Conservation (phyloP, 2,888 invertebrate species). For the Bugula neritina region DNA sequence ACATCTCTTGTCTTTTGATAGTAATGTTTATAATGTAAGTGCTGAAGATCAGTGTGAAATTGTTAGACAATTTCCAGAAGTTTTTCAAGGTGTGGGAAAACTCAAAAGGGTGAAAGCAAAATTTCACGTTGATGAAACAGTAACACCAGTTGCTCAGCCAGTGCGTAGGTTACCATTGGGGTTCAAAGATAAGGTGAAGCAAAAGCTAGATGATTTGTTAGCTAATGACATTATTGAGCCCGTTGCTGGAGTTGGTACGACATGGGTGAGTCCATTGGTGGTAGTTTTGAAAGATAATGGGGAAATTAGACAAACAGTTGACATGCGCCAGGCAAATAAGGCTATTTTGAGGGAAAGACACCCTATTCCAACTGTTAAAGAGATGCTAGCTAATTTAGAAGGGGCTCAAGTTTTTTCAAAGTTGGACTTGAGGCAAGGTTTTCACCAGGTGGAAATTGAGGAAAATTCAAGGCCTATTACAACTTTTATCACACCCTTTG, state of each 20-base stretch:
- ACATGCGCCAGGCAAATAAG: conserved; percentile 11
- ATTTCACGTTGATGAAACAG: neutral
- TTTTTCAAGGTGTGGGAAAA: conserved; percentile 1
- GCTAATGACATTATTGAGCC: neutral
- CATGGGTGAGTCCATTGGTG: neutral
- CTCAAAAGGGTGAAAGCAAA: neutral
- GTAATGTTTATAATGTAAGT: neutral
- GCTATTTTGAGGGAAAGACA: neutral
- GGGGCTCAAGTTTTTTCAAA: too few species aligned
- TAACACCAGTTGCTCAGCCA: neutral
- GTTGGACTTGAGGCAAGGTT: neutral
- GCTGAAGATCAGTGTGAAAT: neutral
- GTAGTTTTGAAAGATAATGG: neutral
- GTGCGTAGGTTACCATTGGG: neutral
- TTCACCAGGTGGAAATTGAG: neutral
- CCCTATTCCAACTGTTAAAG: conserved; percentile 7
- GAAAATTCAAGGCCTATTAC: neutral
- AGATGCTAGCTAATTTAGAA: conserved; percentile 21
- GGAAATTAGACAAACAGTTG: neutral
- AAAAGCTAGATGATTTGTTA: neutral
- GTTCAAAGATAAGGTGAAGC: neutral
- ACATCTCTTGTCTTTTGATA: neutral
- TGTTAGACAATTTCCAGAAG: neutral
- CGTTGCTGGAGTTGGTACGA: neutral
- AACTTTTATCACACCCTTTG: neutral